Conservation (phyloP, 2,888 invertebrate species). For the Limenitis camilla region DNA sequence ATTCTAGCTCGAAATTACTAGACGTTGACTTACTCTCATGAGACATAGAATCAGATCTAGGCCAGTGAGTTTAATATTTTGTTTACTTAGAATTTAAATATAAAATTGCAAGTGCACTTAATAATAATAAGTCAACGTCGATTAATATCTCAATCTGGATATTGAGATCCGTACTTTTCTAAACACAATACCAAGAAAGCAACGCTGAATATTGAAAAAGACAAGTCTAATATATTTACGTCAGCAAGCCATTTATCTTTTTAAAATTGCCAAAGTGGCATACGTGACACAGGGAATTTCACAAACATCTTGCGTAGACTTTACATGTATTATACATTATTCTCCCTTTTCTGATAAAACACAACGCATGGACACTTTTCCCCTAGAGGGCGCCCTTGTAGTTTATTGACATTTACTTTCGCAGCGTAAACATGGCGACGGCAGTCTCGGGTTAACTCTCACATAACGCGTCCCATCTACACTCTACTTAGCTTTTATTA, state of each 20-base stretch:
- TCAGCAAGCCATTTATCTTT: too few species aligned
- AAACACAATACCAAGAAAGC: too few species aligned
- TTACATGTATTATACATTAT: constrained; percentile 39
- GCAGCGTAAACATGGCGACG: constrained; percentile 60
- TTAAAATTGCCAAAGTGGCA: not conserved
- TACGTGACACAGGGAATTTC: not conserved
- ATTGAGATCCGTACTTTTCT: too few species aligned
- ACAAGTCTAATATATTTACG: too few species aligned
- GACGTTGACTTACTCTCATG: too few species aligned
- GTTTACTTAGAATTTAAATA: not conserved
- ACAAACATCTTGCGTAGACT: constrained; percentile 18
- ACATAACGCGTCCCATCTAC: constrained; percentile 28
- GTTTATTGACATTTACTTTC: constrained; percentile 73
- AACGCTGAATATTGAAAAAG: too few species aligned
- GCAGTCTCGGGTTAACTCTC: constrained; percentile 45
- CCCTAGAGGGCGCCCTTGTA: constrained; percentile 54
- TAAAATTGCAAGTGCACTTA: not conserved
- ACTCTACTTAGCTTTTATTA: constrained; percentile 19
- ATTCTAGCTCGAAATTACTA: too few species aligned
- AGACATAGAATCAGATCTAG: not conserved
- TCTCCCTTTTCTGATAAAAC: constrained; percentile 38
- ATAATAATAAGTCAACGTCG: not conserved
- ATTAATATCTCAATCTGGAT: not conserved
- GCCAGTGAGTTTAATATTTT: constrained; percentile 4
- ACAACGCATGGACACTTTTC: constrained; percentile 52